A percentile compares a stretch with the other conserved stretches of the same genome.
Conservation (phyloP, 2,888 invertebrate genomes). For the Clunio marinus region DNA sequence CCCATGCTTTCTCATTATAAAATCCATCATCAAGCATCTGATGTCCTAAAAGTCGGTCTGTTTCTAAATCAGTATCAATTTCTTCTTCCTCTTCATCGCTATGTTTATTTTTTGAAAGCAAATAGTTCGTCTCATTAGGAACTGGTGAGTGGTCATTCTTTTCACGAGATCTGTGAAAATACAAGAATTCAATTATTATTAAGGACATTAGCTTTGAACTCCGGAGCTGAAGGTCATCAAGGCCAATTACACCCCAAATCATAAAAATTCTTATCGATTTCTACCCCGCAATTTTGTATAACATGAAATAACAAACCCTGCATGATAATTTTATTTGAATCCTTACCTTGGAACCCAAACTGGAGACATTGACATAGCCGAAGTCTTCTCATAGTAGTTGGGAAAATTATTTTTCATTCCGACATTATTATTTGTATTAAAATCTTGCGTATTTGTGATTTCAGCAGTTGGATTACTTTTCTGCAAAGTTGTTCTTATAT, state of each 20-base stretch:
- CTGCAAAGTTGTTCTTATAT: conserved; percentile 75
- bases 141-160: conserved; percentile 43
- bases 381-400: conserved; percentile 18
- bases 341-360: conserved; percentile 67
- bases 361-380: conserved; percentile 56
- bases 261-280: too few relatives aligned
- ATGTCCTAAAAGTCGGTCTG: conserved; percentile 91
- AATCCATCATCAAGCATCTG: conserved; percentile 91
- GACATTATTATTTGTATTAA: conserved; percentile 44
- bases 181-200: too few relatives aligned
- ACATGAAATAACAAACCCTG: too few relatives aligned
- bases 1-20: conserved; percentile 70
- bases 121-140: conserved; percentile 12
- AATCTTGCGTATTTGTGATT: conserved; percentile 12
- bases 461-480: conserved; percentile 60
- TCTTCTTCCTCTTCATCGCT: conserved; percentile 60
- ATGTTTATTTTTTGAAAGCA: conserved; percentile 42
- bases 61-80: conserved; percentile 95
- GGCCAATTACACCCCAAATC: too few relatives aligned
- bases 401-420: conserved; percentile 42
- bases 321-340: background rate
- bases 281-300: too few relatives aligned
- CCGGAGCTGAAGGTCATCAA: too few relatives aligned
- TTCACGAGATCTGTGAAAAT: conserved; percentile 61
- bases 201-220: too few relatives aligned